Evolutionary conservation across 2,888 invertebrate species (phyloP), one percentile per base, ranked within the genome.

Genomic region (Lypha dubia): DNA sequence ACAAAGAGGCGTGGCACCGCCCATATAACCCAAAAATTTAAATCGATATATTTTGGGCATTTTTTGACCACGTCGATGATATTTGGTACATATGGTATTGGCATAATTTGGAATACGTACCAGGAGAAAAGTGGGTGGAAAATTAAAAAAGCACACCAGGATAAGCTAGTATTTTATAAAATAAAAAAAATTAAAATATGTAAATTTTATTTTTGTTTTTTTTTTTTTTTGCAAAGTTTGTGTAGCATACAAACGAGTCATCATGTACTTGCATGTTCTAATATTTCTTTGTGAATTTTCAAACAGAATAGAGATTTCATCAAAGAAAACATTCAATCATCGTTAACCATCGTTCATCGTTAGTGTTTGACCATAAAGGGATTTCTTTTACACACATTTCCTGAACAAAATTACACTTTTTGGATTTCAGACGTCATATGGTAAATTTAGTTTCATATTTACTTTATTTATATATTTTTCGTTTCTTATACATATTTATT

Each of bases 341-440:
- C 32, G 70, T 38, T 51, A 28, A 17, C 46, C 56, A 28, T 41
- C 1, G 13, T 51, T 65, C 62, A 35, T 65, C 28, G 65, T 73
- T 24, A 9, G 53, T 68, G 60, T 73, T 75, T 70, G 38, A 51
- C 84, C 44, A 58, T 81, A 79, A 84, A 81, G 81, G 77, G 77
- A 81, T 81, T 81, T 81, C 77, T 84, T 84, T 84, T 81, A 81
- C 77, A 84, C 84, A 84, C 81, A 84, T 81, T 84, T 84, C 81
- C 81, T 74, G 84, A 58, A 49, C 63, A 70, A 44, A 74, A 81
- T 84, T 81, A 84, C 84, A 84, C 77, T 68, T 77, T 68, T 77
- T 68, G 70, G 74, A 84, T 71, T 81, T 70, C n/a, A 70, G 71
- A 77, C 70, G 81, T 84, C 84, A 84, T 84, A 84, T 81, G 84